A percentile compares a stretch with the other conserved stretches of the same genome.
phyloP scores from a whole-genome alignment of 2,113 vertebrate genomes.

The Mohoua ochrocephala region DNA sequence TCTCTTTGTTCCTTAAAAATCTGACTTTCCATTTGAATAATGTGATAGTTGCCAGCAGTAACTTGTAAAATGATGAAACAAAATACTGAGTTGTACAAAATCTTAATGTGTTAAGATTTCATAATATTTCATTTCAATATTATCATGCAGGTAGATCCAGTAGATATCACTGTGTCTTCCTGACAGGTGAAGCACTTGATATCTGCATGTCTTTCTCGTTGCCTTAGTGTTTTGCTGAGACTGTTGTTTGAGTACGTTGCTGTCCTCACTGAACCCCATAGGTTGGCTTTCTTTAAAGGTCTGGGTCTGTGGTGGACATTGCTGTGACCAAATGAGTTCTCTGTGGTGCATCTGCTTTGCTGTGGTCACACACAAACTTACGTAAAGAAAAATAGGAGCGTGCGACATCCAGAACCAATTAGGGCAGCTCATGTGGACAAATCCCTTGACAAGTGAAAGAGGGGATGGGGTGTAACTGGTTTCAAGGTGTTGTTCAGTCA shows the following conservation, averaged over 20 bases:
- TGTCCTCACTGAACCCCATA: background rate
- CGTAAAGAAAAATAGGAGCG: accelerated
- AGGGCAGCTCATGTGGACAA: background rate
- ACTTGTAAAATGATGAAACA: background rate
- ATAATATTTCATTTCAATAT: background rate
- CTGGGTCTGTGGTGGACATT: accelerated
- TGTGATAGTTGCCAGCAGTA: background rate
- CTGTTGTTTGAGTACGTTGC: background rate
- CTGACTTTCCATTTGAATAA: background rate
- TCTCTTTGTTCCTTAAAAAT: background rate
- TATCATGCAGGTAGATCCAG: background rate
- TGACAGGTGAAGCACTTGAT: background rate
- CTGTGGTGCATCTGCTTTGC: background rate
- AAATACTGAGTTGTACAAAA: background rate
- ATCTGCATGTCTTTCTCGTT: background rate
- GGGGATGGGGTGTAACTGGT: background rate
- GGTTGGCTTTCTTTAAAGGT: background rate
- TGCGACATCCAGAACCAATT: accelerated
- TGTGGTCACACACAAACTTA: background rate
- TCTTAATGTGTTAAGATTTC: background rate
- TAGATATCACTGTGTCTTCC: background rate
- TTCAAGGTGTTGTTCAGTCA: background rate
- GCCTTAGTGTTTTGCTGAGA: background rate
- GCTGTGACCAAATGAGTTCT: background rate
- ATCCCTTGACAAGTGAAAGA: background rate